Evolutionary conservation across 1,140 invertebrate genomes (phyloP).

Genomic region (Drosophila leontia): DNA sequence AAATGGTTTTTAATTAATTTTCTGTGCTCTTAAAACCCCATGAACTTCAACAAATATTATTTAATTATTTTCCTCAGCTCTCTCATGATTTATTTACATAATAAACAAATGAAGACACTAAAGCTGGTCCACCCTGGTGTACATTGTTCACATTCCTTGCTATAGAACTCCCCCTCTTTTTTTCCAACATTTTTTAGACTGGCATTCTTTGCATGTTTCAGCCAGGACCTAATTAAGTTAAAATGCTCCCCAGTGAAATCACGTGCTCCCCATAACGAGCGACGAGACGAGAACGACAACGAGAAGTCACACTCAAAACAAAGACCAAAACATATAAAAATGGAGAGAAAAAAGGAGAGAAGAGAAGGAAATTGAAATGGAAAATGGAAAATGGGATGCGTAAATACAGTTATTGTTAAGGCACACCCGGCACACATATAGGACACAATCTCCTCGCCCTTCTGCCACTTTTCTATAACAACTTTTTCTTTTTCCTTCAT

Average conservation of each 20-base stretch:
- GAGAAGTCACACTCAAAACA: constrained; percentile 21
- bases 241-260: constrained; percentile 81
- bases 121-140: not conserved
- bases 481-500: constrained; percentile 19
- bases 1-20: not conserved
- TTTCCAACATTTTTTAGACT: constrained; percentile 16
- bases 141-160: constrained; percentile 3
- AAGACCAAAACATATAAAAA: constrained; percentile 15
- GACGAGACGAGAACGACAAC: constrained; percentile 38
- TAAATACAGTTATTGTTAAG: constrained; percentile 45
- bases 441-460: constrained; percentile 10
- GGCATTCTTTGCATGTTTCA: constrained; percentile 49
- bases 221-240: constrained; percentile 76
- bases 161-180: not conserved
- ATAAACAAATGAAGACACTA: not conserved
- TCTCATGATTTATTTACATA: not conserved
- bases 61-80: not conserved
- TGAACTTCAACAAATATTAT: not conserved
- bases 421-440: not conserved
- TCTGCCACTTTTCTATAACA: constrained; percentile 14
- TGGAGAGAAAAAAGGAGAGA: not conserved
- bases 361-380: constrained; percentile 7
- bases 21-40: not conserved
- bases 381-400: constrained; percentile 40
- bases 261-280: constrained; percentile 69